phyloP scores from a whole-genome alignment of 2,797 vertebrate species.

The Silurus aristotelis region DNA sequence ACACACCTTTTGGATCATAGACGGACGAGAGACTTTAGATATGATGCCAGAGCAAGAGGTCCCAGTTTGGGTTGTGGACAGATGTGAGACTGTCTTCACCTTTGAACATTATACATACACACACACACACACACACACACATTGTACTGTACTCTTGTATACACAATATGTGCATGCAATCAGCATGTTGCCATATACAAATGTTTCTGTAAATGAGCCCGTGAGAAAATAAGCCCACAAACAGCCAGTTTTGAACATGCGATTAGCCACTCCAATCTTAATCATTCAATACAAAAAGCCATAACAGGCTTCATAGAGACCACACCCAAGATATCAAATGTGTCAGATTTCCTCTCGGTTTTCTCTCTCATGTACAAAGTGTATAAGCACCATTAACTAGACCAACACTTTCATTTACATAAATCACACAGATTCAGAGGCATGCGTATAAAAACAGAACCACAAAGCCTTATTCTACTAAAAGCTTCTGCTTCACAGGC shows the following conservation, averaged over 20 bases:
- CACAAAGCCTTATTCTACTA: not conserved
- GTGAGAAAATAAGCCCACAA: not conserved
- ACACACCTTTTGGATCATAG: constrained; percentile 54
- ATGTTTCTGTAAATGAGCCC: not conserved
- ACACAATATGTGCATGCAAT: constrained; percentile 20
- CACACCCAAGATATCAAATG: not conserved
- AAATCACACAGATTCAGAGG: not conserved
- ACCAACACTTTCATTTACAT: not conserved
- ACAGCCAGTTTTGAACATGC: not conserved
- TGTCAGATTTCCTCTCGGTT: not conserved
- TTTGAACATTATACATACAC: constrained; percentile 45
- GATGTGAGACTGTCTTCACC: constrained; percentile 48
- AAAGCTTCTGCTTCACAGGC: not conserved
- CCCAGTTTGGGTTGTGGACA: constrained; percentile 34
- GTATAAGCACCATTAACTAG: not conserved
- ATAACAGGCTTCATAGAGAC: not conserved
- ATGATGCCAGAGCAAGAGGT: constrained; percentile 6
- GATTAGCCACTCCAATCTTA: not conserved
- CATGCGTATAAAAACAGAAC: not conserved
- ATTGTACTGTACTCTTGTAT: not conserved
- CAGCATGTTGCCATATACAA: not conserved
- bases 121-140: constrained; percentile 30
- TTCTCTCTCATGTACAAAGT: not conserved
- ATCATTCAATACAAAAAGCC: not conserved
- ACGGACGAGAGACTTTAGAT: constrained; percentile 42